phyloP scores from a whole-genome alignment of 2,888 invertebrate species.

The Amiota mariae region DNA sequence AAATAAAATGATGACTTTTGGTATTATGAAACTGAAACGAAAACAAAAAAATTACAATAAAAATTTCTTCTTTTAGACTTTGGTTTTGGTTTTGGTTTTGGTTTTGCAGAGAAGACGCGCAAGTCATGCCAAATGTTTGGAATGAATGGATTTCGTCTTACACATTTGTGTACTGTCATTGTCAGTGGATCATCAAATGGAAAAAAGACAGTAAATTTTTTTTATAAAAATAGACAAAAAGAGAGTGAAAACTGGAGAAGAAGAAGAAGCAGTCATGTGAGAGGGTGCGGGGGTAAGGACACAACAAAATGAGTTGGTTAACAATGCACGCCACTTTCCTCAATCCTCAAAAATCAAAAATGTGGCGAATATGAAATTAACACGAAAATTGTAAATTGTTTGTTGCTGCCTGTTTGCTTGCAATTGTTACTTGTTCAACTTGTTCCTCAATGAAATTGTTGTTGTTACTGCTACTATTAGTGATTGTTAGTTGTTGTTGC shows the following conservation, averaged over 20 bases:
- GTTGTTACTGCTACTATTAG: not conserved
- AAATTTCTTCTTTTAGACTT: not conserved
- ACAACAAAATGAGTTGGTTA: too few species aligned
- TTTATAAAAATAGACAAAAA: not conserved
- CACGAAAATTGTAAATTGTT: constrained; percentile 6
- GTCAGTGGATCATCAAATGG: too few species aligned
- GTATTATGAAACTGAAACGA: constrained; percentile 16
- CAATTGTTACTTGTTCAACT: too few species aligned
- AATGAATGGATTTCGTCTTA: too few species aligned
- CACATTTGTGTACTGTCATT: too few species aligned
- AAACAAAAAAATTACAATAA: too few species aligned
- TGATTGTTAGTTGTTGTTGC: not conserved
- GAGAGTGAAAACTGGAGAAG: not conserved
- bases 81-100: constrained; percentile 13
- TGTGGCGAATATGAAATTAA: not conserved
- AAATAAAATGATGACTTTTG: constrained; percentile 10
- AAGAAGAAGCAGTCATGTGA: too few species aligned
- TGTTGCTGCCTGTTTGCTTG: not conserved
- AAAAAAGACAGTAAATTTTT: not conserved
- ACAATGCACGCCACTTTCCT: not conserved
- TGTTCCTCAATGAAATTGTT: not conserved
- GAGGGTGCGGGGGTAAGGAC: too few species aligned
- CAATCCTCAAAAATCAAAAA: too few species aligned
- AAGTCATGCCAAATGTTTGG: not conserved
- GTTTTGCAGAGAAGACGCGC: not conserved